Percentiles rank a stretch among this genome's conserved stretches.
Conservation (phyloP, 2,113 vertebrate species). For the Hippocampus guttulatus region DNA sequence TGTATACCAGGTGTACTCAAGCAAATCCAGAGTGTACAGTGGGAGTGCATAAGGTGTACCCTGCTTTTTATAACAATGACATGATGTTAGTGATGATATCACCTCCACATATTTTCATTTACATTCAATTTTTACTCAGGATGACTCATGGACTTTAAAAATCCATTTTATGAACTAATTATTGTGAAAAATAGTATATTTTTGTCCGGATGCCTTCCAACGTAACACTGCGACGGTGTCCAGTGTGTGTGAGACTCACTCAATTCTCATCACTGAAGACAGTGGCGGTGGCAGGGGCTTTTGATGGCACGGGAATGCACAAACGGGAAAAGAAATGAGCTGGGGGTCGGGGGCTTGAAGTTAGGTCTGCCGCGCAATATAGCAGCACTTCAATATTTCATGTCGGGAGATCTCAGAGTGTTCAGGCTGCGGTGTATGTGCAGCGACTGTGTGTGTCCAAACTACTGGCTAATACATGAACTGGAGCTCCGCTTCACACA, state of each 20-base stretch:
- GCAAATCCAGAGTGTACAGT: too few relatives aligned
- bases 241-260: constrained; percentile 14
- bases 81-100: not conserved
- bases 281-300: constrained; percentile 2
- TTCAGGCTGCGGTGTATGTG: constrained; percentile 31
- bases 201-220: not conserved
- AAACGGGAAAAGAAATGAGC: constrained; percentile 41
- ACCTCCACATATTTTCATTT: not conserved
- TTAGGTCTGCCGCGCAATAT: constrained; percentile 29
- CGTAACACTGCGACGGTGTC: constrained; percentile 25
- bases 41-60: not conserved
- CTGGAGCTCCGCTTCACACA: constrained; percentile 21
- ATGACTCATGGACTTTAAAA: not conserved
- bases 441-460: constrained; percentile 26
- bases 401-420: constrained; percentile 38
- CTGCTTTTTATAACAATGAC: not conserved
- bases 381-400: constrained; percentile 70
- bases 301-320: not conserved
- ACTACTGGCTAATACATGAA: constrained; percentile 56
- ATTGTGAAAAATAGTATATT: not conserved
- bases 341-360: constrained; percentile 16
- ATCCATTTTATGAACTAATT: not conserved
- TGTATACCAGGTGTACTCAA: too few relatives aligned
- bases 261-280: constrained; percentile 3
- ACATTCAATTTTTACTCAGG: not conserved